Evolutionary conservation across 1,140 invertebrate genomes (phyloP).

Genomic region (Maconellicoccus hirsutus): DNA sequence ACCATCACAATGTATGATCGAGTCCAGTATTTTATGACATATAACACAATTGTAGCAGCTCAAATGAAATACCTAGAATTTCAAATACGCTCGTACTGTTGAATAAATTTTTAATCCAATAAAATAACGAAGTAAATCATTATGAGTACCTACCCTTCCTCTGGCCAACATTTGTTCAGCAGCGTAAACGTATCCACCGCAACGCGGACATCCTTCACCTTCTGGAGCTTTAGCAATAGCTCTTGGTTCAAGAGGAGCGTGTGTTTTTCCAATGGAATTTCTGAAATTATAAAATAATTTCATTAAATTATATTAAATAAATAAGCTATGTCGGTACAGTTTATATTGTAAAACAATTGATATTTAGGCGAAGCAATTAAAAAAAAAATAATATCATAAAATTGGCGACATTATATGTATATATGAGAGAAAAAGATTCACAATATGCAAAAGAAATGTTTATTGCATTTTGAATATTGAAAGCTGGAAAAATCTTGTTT

Average conservation of each 20-base stretch:
- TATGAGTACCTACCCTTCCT: slow-evolving; percentile 62
- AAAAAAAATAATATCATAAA: not conserved
- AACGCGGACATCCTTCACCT: slow-evolving; percentile 78
- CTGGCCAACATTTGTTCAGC: slow-evolving; percentile 88
- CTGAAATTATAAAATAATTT: slow-evolving; percentile 6
- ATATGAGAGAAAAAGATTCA: not conserved
- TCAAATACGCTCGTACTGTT: not conserved
- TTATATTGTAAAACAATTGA: not conserved
- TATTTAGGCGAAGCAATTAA: not conserved
- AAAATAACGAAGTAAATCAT: no score
- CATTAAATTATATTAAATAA: not conserved
- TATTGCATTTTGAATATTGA: not conserved
- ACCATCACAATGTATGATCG: slow-evolving; percentile 82
- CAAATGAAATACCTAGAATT: slow-evolving; percentile 70
- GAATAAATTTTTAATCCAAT: no score
- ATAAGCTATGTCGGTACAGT: no score
- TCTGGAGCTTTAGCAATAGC: slow-evolving; percentile 70
- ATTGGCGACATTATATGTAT: not conserved
- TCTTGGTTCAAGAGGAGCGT: slow-evolving; percentile 52
- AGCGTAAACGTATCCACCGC: slow-evolving; percentile 82
- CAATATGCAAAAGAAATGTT: not conserved
- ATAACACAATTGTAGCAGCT: slow-evolving; percentile 79
- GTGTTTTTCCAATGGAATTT: slow-evolving; percentile 20
- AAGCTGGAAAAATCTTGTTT: not conserved
- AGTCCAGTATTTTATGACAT: slow-evolving; percentile 85